Percentiles rank a stretch among this genome's conserved stretches.
Conservation (phyloP, 2,888 invertebrate species). For the Cosmorhoe ocellata region DNA sequence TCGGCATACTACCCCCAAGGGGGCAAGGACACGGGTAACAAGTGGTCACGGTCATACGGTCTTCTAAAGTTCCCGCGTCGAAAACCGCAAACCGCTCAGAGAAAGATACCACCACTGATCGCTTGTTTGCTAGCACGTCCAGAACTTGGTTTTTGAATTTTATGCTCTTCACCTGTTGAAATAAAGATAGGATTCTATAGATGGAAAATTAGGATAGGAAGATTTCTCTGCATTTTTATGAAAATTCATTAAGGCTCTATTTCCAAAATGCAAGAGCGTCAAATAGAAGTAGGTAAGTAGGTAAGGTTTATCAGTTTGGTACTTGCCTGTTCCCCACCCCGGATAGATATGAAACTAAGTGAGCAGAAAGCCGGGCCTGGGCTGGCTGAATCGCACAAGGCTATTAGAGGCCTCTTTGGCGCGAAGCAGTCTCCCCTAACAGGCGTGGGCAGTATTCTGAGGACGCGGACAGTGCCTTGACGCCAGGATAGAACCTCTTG, state of each 20-base stretch:
- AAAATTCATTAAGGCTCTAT: too few species aligned
- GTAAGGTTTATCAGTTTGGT: neutral
- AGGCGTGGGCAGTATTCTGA: slow-evolving; percentile 93
- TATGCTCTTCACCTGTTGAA: slow-evolving; percentile 88
- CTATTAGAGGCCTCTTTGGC: slow-evolving; percentile 93
- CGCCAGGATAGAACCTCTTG: slow-evolving; percentile 97
- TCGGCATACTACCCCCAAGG: slow-evolving; percentile 65
- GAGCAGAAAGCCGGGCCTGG: slow-evolving; percentile 90
- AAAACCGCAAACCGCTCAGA: slow-evolving; percentile 95
- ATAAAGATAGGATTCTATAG: neutral
- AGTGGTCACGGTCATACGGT: slow-evolving; percentile 92
- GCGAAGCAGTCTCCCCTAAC: slow-evolving; percentile 87
- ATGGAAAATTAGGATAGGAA: neutral
- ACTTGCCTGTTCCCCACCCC: slow-evolving; percentile 88
- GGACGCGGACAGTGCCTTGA: slow-evolving; percentile 92
- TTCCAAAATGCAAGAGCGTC: too few species aligned
- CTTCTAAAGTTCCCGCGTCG: slow-evolving; percentile 93
- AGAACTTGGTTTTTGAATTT: slow-evolving; percentile 95
- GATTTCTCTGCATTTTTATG: too few species aligned
- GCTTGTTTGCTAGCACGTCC: slow-evolving; percentile 94
- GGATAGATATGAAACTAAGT: slow-evolving; percentile 92
- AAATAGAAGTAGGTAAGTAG: too few species aligned
- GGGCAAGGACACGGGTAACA: slow-evolving; percentile 94
- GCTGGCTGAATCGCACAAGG: slow-evolving; percentile 93
- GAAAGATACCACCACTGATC: slow-evolving; percentile 94